A percentile compares a stretch with the other conserved stretches of the same genome.
Evolutionary conservation across 2,888 invertebrate genomes (phyloP).

Genomic region (Drosophila greeni): DNA sequence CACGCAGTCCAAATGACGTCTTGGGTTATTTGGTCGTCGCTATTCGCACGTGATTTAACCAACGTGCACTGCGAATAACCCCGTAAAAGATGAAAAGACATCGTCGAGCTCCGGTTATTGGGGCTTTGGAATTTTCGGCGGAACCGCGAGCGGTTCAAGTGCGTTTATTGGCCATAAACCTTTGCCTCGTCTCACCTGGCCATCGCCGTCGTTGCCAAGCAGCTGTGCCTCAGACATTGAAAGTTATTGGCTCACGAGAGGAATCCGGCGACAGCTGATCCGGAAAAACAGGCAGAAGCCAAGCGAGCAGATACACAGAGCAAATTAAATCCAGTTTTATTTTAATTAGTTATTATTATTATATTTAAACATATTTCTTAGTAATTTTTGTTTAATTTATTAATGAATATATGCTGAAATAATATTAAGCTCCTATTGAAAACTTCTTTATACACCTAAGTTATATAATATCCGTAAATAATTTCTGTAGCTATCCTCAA

Average conservation of each 20-base stretch:
- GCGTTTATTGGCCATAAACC: conserved; percentile 60
- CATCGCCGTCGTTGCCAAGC: conserved; percentile 28
- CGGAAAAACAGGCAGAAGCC: conserved; percentile 10
- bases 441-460: background rate
- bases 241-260: conserved; percentile 19
- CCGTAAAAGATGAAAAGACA: conserved; percentile 10
- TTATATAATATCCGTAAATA: background rate
- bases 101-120: conserved; percentile 15
- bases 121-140: conserved; percentile 40
- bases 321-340: background rate
- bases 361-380: background rate
- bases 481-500: too few species aligned
- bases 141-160: conserved; percentile 58
- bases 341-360: background rate
- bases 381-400: background rate
- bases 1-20: conserved; percentile 53
- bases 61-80: conserved; percentile 46
- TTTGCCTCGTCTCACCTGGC: conserved; percentile 16
- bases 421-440: background rate
- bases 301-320: background rate
- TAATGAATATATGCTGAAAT: background rate
- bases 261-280: conserved; percentile 23
- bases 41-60: conserved; percentile 54
- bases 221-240: conserved; percentile 17
- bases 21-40: conserved; percentile 17